These are phyloP conservation scores for Muntiacus muntjak DNA, from an alignment of 2,113 vertebrate genomes.

Conservation along the genomic window DNA sequence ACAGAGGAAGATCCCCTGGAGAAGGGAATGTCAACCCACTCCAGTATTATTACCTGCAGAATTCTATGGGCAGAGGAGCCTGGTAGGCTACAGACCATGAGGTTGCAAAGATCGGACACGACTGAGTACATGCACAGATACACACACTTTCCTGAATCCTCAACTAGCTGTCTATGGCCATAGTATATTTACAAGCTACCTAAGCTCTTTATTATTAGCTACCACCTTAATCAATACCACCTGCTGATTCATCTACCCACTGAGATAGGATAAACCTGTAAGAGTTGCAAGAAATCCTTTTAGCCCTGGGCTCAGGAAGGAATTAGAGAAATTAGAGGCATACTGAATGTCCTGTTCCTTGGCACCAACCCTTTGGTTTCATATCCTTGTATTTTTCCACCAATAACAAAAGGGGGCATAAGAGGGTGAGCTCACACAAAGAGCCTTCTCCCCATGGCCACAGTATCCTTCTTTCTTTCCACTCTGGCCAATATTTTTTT, in stretches of 20 bases:
- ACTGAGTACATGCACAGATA: neutral
- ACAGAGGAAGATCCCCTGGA: neutral
- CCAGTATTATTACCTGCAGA: neutral
- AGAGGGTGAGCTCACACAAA: neutral
- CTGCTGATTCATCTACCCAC: neutral
- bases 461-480: neutral
- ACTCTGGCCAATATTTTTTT: neutral
- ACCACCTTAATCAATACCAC: neutral
- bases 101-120: neutral
- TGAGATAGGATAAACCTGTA: neutral
- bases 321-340: neutral
- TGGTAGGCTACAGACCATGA: neutral
- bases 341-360: neutral
- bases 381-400: neutral
- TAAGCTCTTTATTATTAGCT: neutral
- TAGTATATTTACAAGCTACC: neutral
- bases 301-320: neutral
- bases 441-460: neutral
- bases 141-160: neutral
- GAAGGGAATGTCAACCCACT: neutral
- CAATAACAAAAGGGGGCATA: neutral
- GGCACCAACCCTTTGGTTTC: neutral
- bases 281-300: neutral
- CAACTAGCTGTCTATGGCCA: neutral
- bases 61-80: neutral